Evolutionary conservation across 2,888 invertebrate genomes (phyloP), one percentile per base, ranked within the genome.

Genomic region (Conops quadrifasciatus): DNA sequence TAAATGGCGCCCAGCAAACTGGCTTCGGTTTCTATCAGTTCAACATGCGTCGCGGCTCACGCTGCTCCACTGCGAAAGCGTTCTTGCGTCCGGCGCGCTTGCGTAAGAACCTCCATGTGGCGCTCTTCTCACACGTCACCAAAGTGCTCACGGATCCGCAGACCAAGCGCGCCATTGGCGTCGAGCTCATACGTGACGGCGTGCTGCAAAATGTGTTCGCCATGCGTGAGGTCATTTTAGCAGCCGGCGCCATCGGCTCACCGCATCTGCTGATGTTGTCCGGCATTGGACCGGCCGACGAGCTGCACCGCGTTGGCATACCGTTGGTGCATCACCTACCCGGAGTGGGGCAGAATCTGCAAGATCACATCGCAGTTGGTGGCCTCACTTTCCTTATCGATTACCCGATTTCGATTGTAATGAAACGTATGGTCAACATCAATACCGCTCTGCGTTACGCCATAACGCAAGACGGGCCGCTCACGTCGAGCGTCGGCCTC

Each of bases 201-300:
- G 83, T 83, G 9, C 88, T 88, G 21, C 90, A 84, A 71, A 81
- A 80, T 45, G 85, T 81, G 0, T 86, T 83, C 70, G 84, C 86
- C 0, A 85, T 81, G 36, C 75, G 86, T 0, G 86, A 86, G 73
- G 85, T 86, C 0, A 82, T 86, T 30, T 72, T 86, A 1, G 74
- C 86, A 1, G 95, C 94, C 0, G 98, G 98, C 0, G 92, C 98
- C 0, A 92, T 99, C 73, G 96, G 92, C 76, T 91, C 94, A 0
- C 97, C 98, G 0, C 98, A 98, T 79, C 83, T 98, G 13, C 88
- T 99, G 71, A 93, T 98, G 94, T 87, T 98, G 2, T 92, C 91
- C 43, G 98, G 98, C 0, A 87, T 98, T 2, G 96, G 96, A 1
- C 93, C 94, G 0, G 88, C 87, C 26, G 84, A 89, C n/a, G 93